Percentiles rank a stretch among this genome's conserved stretches.
These are phyloP conservation scores for Ivindomyrus marchei DNA, from an alignment of 2,113 vertebrate genomes.

Conservation along the genomic window DNA sequence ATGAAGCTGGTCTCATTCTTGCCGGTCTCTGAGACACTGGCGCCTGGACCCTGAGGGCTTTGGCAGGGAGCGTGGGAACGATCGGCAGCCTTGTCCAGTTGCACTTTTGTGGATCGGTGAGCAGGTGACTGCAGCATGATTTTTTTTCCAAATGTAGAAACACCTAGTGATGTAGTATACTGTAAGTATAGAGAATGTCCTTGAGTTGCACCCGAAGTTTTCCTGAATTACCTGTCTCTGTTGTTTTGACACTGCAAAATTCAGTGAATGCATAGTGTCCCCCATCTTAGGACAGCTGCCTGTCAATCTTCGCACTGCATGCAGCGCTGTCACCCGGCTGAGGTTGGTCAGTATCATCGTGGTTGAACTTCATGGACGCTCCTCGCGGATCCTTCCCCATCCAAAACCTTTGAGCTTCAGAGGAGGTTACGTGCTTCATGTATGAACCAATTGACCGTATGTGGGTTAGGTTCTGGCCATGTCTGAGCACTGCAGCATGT, in stretches of 20 bases:
- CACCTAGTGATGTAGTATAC: not conserved
- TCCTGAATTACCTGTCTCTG: not conserved
- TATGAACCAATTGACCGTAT: not conserved
- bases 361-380: not conserved
- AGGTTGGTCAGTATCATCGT: not conserved
- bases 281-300: not conserved
- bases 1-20: not conserved
- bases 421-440: not conserved
- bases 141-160: not conserved
- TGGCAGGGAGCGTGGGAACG: not conserved
- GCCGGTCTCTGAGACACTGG: not conserved
- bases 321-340: not conserved
- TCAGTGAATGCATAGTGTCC: not conserved
- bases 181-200: not conserved
- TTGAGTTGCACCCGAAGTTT: not conserved
- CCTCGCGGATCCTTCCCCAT: not conserved
- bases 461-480: not conserved
- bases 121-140: not conserved
- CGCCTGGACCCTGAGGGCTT: not conserved
- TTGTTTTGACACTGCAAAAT: not conserved
- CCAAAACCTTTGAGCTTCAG: not conserved
- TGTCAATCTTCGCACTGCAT: not conserved
- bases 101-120: not conserved
- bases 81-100: not conserved
- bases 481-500: not conserved